Evolutionary conservation across 2,113 vertebrate species (phyloP).

Genomic region (Uria aalge): DNA sequence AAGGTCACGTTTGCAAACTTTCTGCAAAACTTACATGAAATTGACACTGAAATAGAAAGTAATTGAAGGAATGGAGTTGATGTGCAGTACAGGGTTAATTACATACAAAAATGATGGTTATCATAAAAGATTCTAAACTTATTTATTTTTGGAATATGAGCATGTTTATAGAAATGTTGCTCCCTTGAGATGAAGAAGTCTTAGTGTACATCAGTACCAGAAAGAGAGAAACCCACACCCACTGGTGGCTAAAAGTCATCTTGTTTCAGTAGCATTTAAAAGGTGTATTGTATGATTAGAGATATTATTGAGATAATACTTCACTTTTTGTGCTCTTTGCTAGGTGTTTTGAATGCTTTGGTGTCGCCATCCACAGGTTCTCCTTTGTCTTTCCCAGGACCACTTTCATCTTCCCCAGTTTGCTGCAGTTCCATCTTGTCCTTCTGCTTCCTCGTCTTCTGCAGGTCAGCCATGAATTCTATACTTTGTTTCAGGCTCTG

Average conservation of each 20-base stretch:
- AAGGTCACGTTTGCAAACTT: neutral
- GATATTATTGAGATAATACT: neutral
- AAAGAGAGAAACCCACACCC: neutral
- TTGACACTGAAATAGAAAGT: neutral
- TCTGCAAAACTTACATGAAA: neutral
- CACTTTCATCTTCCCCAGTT: slow-evolving; percentile 53
- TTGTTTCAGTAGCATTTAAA: neutral
- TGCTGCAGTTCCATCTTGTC: slow-evolving; percentile 75
- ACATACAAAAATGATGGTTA: neutral
- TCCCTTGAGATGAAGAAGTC: neutral
- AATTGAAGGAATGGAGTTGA: neutral
- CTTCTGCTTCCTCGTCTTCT: slow-evolving; percentile 79
- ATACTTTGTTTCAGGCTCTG: slow-evolving; percentile 96
- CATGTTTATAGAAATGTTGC: neutral
- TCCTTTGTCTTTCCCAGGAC: slow-evolving; percentile 71
- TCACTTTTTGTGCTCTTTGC: slow-evolving; percentile 80
- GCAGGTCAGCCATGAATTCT: slow-evolving; percentile 93
- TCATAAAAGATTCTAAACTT: neutral
- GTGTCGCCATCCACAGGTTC: slow-evolving; percentile 75
- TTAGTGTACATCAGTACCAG: neutral
- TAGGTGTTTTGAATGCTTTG: slow-evolving; percentile 76
- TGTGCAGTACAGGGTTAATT: neutral
- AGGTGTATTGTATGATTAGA: neutral
- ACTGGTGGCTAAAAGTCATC: neutral
- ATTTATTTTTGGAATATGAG: neutral